Evolutionary conservation across 1,140 invertebrate genomes (phyloP).

Genomic region (Nymphalis io): DNA sequence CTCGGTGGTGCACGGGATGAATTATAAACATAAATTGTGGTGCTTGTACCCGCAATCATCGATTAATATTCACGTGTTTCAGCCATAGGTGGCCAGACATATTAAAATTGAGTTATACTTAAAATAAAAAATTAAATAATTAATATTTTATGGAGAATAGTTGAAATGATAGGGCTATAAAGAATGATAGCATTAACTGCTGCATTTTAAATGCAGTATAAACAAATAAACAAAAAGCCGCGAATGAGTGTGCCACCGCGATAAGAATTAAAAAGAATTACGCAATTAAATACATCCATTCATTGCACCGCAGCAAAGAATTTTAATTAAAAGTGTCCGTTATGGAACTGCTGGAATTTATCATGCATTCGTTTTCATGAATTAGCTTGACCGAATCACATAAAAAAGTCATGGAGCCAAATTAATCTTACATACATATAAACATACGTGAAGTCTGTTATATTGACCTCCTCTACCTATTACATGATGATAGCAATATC

Average conservation of each 20-base stretch:
- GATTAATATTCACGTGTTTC: too few species aligned
- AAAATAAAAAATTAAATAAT: too few species aligned
- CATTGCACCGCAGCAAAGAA: conserved; percentile 40
- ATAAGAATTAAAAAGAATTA: conserved; percentile 50
- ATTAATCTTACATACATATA: neutral
- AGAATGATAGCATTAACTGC: conserved; percentile 1
- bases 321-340: conserved; percentile 55
- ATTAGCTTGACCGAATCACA: neutral
- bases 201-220: conserved; percentile 14
- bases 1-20: too few species aligned
- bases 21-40: too few species aligned
- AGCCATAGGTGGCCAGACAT: too few species aligned
- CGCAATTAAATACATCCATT: conserved; percentile 46
- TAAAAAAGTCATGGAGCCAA: neutral
- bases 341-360: conserved; percentile 33
- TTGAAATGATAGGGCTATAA: neutral
- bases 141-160: neutral
- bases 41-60: too few species aligned
- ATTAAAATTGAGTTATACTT: too few species aligned
- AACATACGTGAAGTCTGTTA: too few species aligned
- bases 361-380: conserved; percentile 22
- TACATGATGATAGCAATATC: too few species aligned
- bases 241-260: conserved; percentile 31
- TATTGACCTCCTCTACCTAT: too few species aligned
- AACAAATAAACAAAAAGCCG: conserved; percentile 25